These are phyloP conservation scores for Aphodius granarius DNA, from an alignment of 2,888 invertebrate species.

Conservation along the genomic window DNA sequence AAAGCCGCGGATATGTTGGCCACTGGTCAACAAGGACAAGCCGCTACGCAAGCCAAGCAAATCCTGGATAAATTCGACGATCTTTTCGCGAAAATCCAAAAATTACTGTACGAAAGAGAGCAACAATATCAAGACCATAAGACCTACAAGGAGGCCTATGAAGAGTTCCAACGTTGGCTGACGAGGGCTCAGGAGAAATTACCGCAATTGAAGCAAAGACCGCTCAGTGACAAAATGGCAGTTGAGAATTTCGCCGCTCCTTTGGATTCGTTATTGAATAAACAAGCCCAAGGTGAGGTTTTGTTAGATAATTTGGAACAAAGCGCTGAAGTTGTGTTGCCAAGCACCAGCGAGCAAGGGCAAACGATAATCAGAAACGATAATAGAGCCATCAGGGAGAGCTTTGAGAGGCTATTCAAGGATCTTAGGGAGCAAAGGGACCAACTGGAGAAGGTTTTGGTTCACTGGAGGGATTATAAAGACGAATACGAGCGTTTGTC, in stretches of 20 bases:
- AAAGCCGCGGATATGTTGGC: slow-evolving; percentile 85
- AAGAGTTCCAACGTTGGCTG: slow-evolving; percentile 88
- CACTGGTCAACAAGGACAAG: slow-evolving; percentile 82
- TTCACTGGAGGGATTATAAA: slow-evolving; percentile 88
- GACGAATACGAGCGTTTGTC: slow-evolving; percentile 90
- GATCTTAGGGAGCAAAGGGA: slow-evolving; percentile 85
- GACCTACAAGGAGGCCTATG: slow-evolving; percentile 87
- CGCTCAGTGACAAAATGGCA: slow-evolving; percentile 82
- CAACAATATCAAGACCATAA: slow-evolving; percentile 87
- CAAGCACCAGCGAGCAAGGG: slow-evolving; percentile 79
- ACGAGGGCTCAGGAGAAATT: slow-evolving; percentile 86
- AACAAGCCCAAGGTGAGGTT: slow-evolving; percentile 88
- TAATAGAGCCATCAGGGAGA: slow-evolving; percentile 81
- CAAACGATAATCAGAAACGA: slow-evolving; percentile 82
- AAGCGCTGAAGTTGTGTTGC: slow-evolving; percentile 83
- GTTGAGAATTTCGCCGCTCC: slow-evolving; percentile 88
- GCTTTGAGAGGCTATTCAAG: slow-evolving; percentile 81
- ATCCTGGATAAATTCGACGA: slow-evolving; percentile 83
- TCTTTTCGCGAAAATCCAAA: slow-evolving; percentile 75
- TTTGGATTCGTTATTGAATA: slow-evolving; percentile 82
- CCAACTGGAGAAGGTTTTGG: slow-evolving; percentile 77
- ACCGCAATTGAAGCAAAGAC: slow-evolving; percentile 81
- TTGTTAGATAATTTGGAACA: slow-evolving; percentile 85
- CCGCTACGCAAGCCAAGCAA: slow-evolving; percentile 81
- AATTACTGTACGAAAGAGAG: slow-evolving; percentile 75